Evolutionary conservation across 2,113 vertebrate genomes (phyloP).

Genomic region (Desmodus rotundus): DNA sequence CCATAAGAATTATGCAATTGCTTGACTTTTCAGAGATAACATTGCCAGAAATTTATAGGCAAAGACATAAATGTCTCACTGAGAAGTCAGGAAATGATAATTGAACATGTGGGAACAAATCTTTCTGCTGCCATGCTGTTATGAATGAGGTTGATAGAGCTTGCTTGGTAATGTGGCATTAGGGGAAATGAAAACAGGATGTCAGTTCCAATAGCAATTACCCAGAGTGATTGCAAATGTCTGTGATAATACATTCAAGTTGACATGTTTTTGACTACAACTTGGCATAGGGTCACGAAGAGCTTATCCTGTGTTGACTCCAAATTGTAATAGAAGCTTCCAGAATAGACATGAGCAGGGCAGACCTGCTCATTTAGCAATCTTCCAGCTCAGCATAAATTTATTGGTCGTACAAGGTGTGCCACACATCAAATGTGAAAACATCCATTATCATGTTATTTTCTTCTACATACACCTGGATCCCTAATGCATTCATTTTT

Average conservation of each 20-base stretch:
- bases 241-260: neutral
- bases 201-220: constrained; percentile 15
- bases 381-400: neutral
- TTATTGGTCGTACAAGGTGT: neutral
- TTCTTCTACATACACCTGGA: neutral
- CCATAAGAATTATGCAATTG: neutral
- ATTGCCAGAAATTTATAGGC: neutral
- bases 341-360: neutral
- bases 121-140: neutral
- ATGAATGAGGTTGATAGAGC: neutral
- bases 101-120: neutral
- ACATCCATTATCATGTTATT: neutral
- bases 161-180: neutral
- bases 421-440: neutral
- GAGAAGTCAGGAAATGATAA: neutral
- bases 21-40: constrained; percentile 13
- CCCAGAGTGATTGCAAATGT: constrained; percentile 45
- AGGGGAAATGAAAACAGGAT: constrained; percentile 25
- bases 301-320: neutral
- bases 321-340: neutral
- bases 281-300: neutral
- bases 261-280: constrained; percentile 37
- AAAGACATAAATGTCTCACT: constrained; percentile 3
- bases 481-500: neutral
- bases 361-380: neutral